phyloP scores from a whole-genome alignment of 1,140 invertebrate species.

The Littorina saxatilis region DNA sequence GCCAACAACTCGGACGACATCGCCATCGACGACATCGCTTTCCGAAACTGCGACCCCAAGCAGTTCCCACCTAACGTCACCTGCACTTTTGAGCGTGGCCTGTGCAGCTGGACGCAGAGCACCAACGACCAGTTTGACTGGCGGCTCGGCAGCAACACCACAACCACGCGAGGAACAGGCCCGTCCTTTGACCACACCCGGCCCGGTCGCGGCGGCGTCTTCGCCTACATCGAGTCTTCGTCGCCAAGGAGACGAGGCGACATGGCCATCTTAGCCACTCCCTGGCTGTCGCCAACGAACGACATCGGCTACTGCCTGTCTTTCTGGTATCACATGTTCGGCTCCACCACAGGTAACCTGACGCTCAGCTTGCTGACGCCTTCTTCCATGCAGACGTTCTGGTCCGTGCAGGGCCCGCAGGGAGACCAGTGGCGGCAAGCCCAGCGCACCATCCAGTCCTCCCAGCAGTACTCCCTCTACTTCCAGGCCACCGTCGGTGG shows the following conservation, averaged over 20 bases:
- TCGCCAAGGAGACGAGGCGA: slow-evolving; percentile 63
- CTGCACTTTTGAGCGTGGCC: slow-evolving; percentile 85
- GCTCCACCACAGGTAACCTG: slow-evolving; percentile 72
- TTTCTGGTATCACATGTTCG: slow-evolving; percentile 86
- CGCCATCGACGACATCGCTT: slow-evolving; percentile 85
- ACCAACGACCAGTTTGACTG: slow-evolving; percentile 86
- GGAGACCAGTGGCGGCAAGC: slow-evolving; percentile 67
- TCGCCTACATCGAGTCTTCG: slow-evolving; percentile 60
- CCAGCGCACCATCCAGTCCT: slow-evolving; percentile 26
- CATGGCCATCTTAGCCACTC: slow-evolving; percentile 60
- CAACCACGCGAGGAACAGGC: slow-evolving; percentile 79
- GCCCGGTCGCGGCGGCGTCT: slow-evolving; percentile 75
- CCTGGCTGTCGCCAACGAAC: slow-evolving; percentile 48
- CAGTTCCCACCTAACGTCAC: slow-evolving; percentile 20
- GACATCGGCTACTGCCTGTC: slow-evolving; percentile 31
- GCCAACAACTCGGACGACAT: slow-evolving; percentile 77
- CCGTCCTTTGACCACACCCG: slow-evolving; percentile 84
- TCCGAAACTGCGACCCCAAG: slow-evolving; percentile 70
- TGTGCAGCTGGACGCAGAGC: slow-evolving; percentile 87
- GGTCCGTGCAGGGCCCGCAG: slow-evolving; percentile 62
- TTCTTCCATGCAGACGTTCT: slow-evolving; percentile 36
- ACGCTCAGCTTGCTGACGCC: slow-evolving; percentile 47
- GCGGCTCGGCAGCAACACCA: slow-evolving; percentile 79
- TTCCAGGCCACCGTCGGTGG: slow-evolving; percentile 27
- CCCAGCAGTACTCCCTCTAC: slow-evolving; percentile 15